phyloP scores from a whole-genome alignment of 2,797 vertebrate genomes.

The Glossophaga mutica region DNA sequence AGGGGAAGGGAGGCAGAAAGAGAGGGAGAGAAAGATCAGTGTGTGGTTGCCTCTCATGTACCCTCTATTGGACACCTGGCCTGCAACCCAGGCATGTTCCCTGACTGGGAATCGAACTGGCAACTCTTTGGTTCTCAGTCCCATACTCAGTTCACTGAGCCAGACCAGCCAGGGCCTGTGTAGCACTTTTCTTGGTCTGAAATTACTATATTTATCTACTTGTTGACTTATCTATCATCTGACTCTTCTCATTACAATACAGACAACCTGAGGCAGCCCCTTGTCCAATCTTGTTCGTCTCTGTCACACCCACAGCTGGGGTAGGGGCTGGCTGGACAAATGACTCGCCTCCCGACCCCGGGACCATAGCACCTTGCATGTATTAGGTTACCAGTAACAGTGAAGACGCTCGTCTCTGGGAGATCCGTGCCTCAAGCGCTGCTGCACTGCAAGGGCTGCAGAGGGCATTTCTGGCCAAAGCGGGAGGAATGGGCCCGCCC shows the following conservation, averaged over 20 bases:
- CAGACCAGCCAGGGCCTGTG: neutral
- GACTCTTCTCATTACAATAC: neutral
- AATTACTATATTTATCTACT: neutral
- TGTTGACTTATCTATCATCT: neutral
- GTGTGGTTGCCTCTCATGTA: no score
- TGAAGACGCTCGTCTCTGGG: neutral
- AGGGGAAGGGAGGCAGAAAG: no score
- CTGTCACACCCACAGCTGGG: neutral
- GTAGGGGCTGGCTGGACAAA: neutral
- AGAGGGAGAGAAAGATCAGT: no score
- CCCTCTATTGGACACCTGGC: no score
- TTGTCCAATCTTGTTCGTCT: neutral
- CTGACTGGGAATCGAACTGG: no score
- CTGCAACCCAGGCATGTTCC: no score
- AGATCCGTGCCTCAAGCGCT: neutral
- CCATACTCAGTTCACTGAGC: no score
- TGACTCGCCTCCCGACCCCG: neutral
- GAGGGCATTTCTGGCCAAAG: neutral
- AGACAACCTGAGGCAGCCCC: neutral
- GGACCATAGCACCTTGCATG: neutral
- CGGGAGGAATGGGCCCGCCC: fast-evolving
- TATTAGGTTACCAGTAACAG: neutral
- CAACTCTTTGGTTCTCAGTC: no score
- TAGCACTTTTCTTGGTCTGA: neutral
- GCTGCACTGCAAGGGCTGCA: neutral